Evolutionary conservation across 2,113 vertebrate species (phyloP), one percentile per base, ranked within the genome.

Genomic region (Mandrillus leucophaeus): DNA sequence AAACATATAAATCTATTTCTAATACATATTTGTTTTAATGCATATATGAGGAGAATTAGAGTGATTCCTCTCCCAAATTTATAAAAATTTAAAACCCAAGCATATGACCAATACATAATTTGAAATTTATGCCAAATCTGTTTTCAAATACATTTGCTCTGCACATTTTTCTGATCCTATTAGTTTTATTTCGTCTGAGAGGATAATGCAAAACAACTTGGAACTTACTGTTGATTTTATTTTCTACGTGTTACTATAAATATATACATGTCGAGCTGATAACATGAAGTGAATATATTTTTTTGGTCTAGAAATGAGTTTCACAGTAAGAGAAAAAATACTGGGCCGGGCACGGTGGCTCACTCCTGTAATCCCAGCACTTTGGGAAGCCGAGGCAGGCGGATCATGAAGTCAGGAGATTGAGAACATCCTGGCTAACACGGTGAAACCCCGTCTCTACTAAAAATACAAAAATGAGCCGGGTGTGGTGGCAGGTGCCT

Each of bases 201-300:
- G 5, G 3, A 61, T 38, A 50, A 50, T 75, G 8, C 5, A 68
- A 45, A 94, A 55, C 48, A 87, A 22, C 1, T 1, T 80, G 18
- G 64, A 43, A 3, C 0, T 76, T 55, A 78, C 6, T 88, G 6
- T 61, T 25, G 14, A 80, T 90, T 88, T 8, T 45, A 68, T 61
- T 88, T 85, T 93, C 70, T 59, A 16, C 97, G 86, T 96, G 18
- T 87, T 84, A 70, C 98, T 95, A 96, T 45, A 90, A 97, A 88
- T 83, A 80, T 95, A 86, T 96, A 83, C 72, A 94, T 52, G 55
- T 93, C 88, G 48, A 18, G 30, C 14, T 61, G 68, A 52, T 78
- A 0, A 0, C 68, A 88, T 92, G 25, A 45, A 1, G 0, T 61
- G 70, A 82, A 1, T 8, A 78, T 64, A 13, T 64, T 96, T 57